phyloP scores from a whole-genome alignment of 2,113 vertebrate genomes.

The Ailurus styani region DNA sequence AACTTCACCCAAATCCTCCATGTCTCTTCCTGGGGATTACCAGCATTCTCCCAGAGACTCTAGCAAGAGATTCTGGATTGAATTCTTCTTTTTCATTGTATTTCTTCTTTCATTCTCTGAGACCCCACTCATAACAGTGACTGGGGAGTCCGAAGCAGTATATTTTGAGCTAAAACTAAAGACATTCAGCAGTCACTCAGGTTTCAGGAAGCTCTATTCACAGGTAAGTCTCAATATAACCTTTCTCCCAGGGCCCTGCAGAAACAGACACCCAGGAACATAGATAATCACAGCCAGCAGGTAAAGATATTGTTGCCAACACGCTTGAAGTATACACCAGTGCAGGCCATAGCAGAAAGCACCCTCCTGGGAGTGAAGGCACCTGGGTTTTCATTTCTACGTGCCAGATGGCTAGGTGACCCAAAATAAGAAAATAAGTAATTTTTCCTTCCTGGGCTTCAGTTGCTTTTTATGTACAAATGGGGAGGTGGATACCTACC shows the following conservation, averaged over 20 bases:
- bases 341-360: background rate
- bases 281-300: background rate
- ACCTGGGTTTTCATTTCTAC: background rate
- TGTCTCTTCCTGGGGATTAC: background rate
- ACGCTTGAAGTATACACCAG: background rate
- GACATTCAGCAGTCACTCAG: background rate
- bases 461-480: background rate
- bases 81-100: background rate
- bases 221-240: background rate
- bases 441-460: background rate
- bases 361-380: background rate
- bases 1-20: background rate
- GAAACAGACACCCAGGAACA: background rate
- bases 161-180: background rate
- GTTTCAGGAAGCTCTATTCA: background rate
- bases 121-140: background rate
- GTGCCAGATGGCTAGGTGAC: background rate
- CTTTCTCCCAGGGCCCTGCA: background rate
- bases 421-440: background rate
- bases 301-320: background rate
- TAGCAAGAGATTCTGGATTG: background rate
- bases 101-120: background rate
- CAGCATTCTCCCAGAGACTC: background rate
- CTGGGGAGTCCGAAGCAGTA: background rate
- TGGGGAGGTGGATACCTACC: background rate